Percentiles rank a stretch among this genome's conserved stretches.
Conservation (phyloP, 2,797 vertebrate species). For the Sphenodon punctatus region DNA sequence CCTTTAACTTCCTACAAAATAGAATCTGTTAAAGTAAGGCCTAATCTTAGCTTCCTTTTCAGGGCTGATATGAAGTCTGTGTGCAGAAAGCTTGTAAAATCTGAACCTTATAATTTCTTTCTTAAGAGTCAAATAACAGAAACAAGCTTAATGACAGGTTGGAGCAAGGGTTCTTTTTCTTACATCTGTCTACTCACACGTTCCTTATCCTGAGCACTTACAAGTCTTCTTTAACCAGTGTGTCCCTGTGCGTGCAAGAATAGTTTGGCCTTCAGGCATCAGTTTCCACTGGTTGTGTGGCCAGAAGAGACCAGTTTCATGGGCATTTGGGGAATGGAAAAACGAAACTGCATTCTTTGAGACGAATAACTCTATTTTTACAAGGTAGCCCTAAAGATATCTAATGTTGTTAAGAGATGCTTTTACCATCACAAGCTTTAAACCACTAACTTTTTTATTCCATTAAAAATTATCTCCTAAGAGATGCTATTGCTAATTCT, state of each 20-base stretch:
- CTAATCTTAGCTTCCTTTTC: constrained; percentile 12
- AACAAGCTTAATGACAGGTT: constrained; percentile 47
- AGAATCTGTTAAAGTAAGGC: too few relatives aligned
- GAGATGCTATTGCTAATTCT: too few relatives aligned
- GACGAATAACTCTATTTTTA: too few relatives aligned
- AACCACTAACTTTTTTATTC: too few relatives aligned
- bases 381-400: background rate
- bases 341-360: too few relatives aligned
- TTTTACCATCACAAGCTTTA: background rate
- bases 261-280: background rate
- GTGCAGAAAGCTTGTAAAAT: background rate
- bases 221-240: background rate
- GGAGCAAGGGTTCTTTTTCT: background rate
- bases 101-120: too few relatives aligned
- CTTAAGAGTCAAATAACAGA: constrained; percentile 28
- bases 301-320: background rate
- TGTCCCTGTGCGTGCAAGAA: background rate
- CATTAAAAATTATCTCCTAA: too few relatives aligned
- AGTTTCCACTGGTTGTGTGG: background rate
- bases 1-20: too few relatives aligned
- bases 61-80: constrained; percentile 55
- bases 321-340: background rate
- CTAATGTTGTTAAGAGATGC: constrained; percentile 8
- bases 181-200: constrained; percentile 1
- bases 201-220: background rate